phyloP scores from a whole-genome alignment of 1,140 invertebrate genomes.

The Ectropis grisescens region DNA sequence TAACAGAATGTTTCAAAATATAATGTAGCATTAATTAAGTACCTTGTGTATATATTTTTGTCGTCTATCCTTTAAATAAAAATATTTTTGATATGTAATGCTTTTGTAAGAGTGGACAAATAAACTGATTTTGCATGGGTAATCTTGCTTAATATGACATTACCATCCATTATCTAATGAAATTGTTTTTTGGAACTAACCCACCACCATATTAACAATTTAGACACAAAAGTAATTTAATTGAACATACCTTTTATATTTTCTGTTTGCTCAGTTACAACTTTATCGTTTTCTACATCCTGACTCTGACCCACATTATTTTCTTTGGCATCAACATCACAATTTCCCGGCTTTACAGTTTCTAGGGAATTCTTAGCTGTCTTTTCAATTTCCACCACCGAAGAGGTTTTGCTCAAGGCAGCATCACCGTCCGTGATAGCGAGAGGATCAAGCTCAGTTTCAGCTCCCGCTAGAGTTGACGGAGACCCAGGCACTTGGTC shows the following conservation, averaged over 20 bases:
- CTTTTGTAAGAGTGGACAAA: too few relatives aligned
- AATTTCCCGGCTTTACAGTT: conserved; percentile 30
- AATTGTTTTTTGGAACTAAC: too few relatives aligned
- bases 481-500: conserved; percentile 22
- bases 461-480: conserved; percentile 21
- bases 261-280: background rate
- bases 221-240: too few relatives aligned
- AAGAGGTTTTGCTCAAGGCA: conserved; percentile 13
- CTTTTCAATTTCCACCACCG: conserved; percentile 14
- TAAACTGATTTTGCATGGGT: too few relatives aligned
- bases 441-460: conserved; percentile 56
- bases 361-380: conserved; percentile 17
- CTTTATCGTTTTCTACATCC: conserved; percentile 16
- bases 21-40: too few relatives aligned
- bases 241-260: background rate
- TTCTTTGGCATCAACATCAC: conserved; percentile 59
- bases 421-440: conserved; percentile 37
- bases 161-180: too few relatives aligned
- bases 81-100: too few relatives aligned
- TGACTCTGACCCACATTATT: conserved; percentile 30
- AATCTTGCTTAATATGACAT: too few relatives aligned
- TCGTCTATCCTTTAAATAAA: too few relatives aligned
- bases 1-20: too few relatives aligned
- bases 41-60: too few relatives aligned
- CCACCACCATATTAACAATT: too few relatives aligned